Base-by-base conservation (phyloP, 2,797 vertebrate species). In the Ciconia nigra region DNA sequence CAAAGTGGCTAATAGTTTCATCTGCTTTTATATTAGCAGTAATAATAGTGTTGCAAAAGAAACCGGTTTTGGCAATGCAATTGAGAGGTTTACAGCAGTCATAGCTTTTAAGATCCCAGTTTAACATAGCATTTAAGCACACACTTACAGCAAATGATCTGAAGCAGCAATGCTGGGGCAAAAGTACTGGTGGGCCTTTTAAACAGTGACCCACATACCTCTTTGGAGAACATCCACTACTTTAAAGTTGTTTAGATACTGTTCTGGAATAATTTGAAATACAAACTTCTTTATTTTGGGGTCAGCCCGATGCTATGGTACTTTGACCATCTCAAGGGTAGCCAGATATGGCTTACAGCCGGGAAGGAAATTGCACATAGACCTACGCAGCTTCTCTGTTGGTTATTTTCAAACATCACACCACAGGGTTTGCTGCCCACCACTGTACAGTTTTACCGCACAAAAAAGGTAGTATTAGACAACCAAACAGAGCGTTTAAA, bases 1-100 rank as follows among this genome's bases (percentile, higher is more conserved):
- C 80, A 95, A 97, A 67, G 51, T 86, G 88, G 65, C 76, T 87
- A 96, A 82, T 63, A 87, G 95, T 95, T 97, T 93, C 33, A 59
- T 93, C 84, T 89, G 28, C 94, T 72, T 84, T 96, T 87, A 65
- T 94, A 93, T 96, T 93, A 94, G 71, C 78, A 67, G 49, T 87
- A 90, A 84, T 89, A 80, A 89, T 54, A 67, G 31, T 49, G 31
- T 74, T 93, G 58, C 81, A 89, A 93, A 95, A 94, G 39, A 90
- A 79, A 89, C 55, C 5, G 2, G 5, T 95, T 95, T 96, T 35
- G 47, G 62, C 66, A 89, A n/a, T 83, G 73, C 47, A 84, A 35
- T 51, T 44, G 83, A 90, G 90, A 79, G 80, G 47, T 95, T 96
- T 96, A 90, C 54, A 88, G 49, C 84, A 92, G 61, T 71, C 58